Evolutionary conservation across 92 coral and sea anemone species (phyloP).

Genomic region (Galaxea fascicularis): DNA sequence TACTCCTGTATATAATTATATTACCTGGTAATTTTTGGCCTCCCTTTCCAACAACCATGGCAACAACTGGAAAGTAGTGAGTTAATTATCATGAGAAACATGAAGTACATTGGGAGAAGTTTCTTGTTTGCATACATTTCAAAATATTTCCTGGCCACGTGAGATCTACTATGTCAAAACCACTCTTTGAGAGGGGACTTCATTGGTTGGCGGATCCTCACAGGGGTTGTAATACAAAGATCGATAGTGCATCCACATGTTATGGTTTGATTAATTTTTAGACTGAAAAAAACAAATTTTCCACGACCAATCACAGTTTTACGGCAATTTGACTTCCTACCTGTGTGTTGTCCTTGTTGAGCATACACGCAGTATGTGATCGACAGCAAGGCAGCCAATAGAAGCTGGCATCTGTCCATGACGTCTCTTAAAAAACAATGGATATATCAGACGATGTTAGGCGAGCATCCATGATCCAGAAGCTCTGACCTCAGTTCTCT

Average conservation of each 20-base stretch:
- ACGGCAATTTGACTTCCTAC: not conserved
- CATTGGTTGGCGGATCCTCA: too few relatives aligned
- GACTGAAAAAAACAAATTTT: too few relatives aligned
- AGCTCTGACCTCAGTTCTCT: too few relatives aligned
- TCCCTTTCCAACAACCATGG: slow-evolving; percentile 41
- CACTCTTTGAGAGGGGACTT: too few relatives aligned
- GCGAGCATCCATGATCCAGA: too few relatives aligned
- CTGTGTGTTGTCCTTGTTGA: slow-evolving; percentile 42
- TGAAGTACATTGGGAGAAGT: not conserved
- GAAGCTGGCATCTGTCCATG: slow-evolving; percentile 46
- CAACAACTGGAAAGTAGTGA: slow-evolving; percentile 11
- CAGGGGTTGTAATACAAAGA: too few relatives aligned
- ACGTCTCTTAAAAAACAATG: not conserved
- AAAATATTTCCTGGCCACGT: too few relatives aligned
- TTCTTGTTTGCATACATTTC: too few relatives aligned
- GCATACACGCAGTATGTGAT: slow-evolving; percentile 31
- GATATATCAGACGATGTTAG: not conserved
- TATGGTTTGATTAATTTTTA: too few relatives aligned
- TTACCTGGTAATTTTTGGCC: slow-evolving; percentile 33
- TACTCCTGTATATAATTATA: too few relatives aligned
- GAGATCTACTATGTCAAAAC: too few relatives aligned
- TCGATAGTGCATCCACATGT: too few relatives aligned
- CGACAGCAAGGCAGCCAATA: slow-evolving; percentile 52
- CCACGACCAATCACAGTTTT: not conserved
- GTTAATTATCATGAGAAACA: not conserved